Percentiles rank a stretch among this genome's conserved stretches.
phyloP scores from a whole-genome alignment of 2,797 vertebrate genomes.

The Pangasius larnaudii region DNA sequence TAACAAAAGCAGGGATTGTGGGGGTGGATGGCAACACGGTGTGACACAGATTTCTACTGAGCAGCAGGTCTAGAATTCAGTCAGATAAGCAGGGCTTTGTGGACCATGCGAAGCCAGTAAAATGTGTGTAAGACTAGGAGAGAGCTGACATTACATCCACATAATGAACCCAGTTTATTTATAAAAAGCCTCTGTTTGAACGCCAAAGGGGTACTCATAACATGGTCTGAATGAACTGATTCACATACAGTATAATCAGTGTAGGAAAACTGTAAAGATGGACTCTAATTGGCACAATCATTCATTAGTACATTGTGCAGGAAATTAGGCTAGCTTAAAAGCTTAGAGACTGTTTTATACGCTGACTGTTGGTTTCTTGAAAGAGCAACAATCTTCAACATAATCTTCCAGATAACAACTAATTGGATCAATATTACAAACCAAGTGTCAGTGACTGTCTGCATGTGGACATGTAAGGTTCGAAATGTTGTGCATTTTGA shows the following conservation, averaged over 20 bases:
- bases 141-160: background rate
- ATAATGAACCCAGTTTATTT: constrained; percentile 38
- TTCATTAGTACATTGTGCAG: background rate
- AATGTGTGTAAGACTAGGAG: constrained; percentile 23
- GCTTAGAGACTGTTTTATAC: background rate
- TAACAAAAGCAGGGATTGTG: constrained; percentile 56
- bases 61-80: constrained; percentile 32
- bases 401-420: background rate
- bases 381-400: background rate
- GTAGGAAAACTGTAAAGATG: background rate
- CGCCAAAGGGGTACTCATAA: constrained; percentile 17
- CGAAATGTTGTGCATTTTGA: background rate
- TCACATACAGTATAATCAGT: constrained; percentile 1
- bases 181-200: constrained; percentile 28
- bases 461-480: background rate
- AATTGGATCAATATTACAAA: background rate
- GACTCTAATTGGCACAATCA: background rate
- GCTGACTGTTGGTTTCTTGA: background rate
- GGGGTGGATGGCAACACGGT: constrained; percentile 28
- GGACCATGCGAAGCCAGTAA: constrained; percentile 30
- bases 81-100: constrained; percentile 4
- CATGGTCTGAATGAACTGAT: constrained; percentile 33
- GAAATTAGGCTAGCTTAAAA: background rate
- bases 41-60: constrained; percentile 47
- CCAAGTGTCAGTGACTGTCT: background rate